A percentile compares a stretch with the other conserved stretches of the same genome.
phyloP scores from a whole-genome alignment of 2,797 vertebrate species.

The Botia kubotai region DNA sequence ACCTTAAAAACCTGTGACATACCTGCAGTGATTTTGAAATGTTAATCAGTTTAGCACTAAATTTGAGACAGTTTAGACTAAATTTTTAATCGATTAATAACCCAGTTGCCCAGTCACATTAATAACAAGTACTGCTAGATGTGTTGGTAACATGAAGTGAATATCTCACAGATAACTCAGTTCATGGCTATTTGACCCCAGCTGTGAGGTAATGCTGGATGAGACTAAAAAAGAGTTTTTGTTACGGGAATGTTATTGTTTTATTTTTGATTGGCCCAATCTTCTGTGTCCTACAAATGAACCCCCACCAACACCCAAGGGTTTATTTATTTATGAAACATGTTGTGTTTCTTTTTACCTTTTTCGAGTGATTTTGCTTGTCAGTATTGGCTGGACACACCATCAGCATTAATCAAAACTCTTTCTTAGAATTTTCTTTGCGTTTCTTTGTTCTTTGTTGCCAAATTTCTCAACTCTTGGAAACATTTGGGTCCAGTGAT shows the following conservation, averaged over 20 bases:
- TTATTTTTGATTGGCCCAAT: conserved; percentile 44
- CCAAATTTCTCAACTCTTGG: conserved; percentile 41
- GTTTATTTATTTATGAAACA: conserved; percentile 11
- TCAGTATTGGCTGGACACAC: conserved; percentile 49
- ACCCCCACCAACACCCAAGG: background rate
- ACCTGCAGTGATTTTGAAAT: conserved; percentile 23
- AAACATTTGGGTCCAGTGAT: background rate
- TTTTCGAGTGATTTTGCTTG: conserved; percentile 39
- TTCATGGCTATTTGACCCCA: conserved; percentile 16
- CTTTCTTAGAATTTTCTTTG: conserved; percentile 36
- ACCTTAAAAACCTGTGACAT: background rate
- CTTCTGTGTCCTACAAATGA: conserved; percentile 33
- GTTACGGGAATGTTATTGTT: conserved; percentile 35
- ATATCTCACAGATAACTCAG: too few species aligned
- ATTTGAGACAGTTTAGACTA: too few species aligned
- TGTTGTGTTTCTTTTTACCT: conserved; percentile 11
- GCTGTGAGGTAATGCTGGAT: conserved; percentile 32
- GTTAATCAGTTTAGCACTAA: background rate
- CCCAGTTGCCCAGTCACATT: background rate
- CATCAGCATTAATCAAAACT: conserved; percentile 39
- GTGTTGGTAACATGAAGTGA: conserved; percentile 11
- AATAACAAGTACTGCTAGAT: background rate
- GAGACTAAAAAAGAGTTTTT: background rate
- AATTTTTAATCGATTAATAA: conserved; percentile 4
- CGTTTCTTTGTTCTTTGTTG: conserved; percentile 16